Evolutionary conservation across 1,140 invertebrate species (phyloP).

Genomic region (Ceratosolen solmsi): DNA sequence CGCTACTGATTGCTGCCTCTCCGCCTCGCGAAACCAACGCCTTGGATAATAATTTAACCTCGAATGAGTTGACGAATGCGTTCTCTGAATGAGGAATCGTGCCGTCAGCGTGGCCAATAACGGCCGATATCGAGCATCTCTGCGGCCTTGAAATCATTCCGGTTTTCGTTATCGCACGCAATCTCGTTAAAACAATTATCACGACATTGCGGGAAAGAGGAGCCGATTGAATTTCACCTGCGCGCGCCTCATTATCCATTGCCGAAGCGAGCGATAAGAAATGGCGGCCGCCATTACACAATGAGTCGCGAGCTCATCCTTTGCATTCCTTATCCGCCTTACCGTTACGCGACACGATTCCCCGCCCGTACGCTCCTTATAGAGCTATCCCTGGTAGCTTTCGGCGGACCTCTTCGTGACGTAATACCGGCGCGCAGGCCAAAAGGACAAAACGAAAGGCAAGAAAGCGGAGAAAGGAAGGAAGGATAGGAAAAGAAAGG

Average conservation of each 20-base stretch:
- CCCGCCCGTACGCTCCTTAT: neutral
- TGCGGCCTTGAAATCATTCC: neutral
- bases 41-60: neutral
- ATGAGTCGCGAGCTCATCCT: constrained; percentile 11
- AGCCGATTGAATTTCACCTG: neutral
- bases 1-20: neutral
- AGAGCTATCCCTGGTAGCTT: neutral
- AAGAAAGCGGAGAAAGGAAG: no score
- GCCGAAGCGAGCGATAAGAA: neutral
- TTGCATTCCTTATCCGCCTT: constrained; percentile 17
- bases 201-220: neutral
- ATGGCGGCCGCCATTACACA: neutral
- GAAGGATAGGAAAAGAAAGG: neutral
- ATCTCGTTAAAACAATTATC: neutral
- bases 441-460: no score
- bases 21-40: no score
- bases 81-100: neutral
- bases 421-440: neutral
- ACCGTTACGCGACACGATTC: constrained; percentile 39
- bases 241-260: neutral
- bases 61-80: neutral
- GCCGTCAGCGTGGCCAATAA: no score
- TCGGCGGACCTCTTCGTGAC: neutral
- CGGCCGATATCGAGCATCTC: no score
- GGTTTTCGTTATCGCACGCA: neutral